phyloP scores from a whole-genome alignment of 1,140 invertebrate genomes.

The Papilio polytes region DNA sequence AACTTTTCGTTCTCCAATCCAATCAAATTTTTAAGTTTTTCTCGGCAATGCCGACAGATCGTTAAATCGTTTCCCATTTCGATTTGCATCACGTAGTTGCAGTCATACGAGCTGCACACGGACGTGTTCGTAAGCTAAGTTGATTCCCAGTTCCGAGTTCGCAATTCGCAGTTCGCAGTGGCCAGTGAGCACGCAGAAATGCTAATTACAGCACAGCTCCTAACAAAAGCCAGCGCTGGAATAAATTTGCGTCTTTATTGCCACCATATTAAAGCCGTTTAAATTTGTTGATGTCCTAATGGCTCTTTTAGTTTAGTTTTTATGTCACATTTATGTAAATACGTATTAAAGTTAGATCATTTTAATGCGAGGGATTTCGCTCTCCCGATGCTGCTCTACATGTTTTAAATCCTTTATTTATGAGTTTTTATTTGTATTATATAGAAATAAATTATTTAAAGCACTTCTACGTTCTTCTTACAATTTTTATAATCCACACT shows the following conservation, averaged over 20 bases:
- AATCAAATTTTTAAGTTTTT: background rate
- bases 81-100: background rate
- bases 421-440: background rate
- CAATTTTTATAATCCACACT: too few relatives aligned
- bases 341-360: slow-evolving; percentile 2
- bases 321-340: slow-evolving; percentile 26
- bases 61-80: background rate
- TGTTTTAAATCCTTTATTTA: background rate
- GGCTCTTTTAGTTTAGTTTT: slow-evolving; percentile 26
- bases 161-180: background rate
- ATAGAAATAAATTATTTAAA: background rate
- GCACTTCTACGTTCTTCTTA: background rate
- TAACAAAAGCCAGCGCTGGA: slow-evolving; percentile 9
- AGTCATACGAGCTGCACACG: background rate
- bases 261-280: slow-evolving; percentile 21
- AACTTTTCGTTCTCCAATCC: background rate
- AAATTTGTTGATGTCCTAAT: slow-evolving; percentile 29
- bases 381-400: background rate
- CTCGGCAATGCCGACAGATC: background rate
- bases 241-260: slow-evolving; percentile 29
- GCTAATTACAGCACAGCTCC: background rate
- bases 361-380: slow-evolving; percentile 17
- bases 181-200: background rate
- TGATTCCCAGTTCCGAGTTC: background rate
- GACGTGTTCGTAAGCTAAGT: slow-evolving; percentile 8